phyloP scores from a whole-genome alignment of 2,797 vertebrate genomes.

The Phyllotis vaccarum region DNA sequence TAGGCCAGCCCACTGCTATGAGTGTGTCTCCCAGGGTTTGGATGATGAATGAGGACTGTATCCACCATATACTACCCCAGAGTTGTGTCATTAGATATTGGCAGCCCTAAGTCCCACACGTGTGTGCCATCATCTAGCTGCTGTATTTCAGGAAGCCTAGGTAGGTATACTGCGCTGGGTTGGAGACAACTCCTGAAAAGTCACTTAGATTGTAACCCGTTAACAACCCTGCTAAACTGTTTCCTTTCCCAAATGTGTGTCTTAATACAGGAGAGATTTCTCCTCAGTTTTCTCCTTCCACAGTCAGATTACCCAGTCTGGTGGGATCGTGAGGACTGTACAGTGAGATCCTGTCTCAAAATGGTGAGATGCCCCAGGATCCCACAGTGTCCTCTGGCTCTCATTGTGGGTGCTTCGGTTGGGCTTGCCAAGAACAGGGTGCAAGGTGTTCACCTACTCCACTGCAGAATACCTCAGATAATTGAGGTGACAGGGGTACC shows the following conservation, averaged over 20 bases:
- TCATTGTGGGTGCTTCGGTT: background rate
- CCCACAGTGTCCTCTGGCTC: background rate
- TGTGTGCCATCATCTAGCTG: background rate
- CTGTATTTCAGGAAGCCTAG: background rate
- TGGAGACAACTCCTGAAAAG: background rate
- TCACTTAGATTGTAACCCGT: background rate
- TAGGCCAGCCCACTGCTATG: background rate
- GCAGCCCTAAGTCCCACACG: background rate
- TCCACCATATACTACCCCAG: no score
- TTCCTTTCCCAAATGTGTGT: background rate
- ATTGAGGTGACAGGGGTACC: background rate
- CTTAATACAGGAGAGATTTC: slow-evolving; percentile 1
- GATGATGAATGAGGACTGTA: no score
- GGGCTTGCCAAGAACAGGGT: background rate
- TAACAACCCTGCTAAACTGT: background rate
- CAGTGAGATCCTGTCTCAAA: background rate
- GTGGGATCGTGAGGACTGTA: background rate
- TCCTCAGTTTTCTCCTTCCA: background rate
- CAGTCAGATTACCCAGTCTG: background rate
- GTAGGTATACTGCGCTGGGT: background rate
- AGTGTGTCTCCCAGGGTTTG: background rate
- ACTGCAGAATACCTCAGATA: background rate
- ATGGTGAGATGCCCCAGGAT: background rate
- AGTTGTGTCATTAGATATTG: background rate
- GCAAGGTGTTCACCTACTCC: background rate